Percentiles rank a stretch among this genome's conserved stretches.
phyloP scores from a whole-genome alignment of 2,113 vertebrate species.

The Nothoprocta perdicaria region DNA sequence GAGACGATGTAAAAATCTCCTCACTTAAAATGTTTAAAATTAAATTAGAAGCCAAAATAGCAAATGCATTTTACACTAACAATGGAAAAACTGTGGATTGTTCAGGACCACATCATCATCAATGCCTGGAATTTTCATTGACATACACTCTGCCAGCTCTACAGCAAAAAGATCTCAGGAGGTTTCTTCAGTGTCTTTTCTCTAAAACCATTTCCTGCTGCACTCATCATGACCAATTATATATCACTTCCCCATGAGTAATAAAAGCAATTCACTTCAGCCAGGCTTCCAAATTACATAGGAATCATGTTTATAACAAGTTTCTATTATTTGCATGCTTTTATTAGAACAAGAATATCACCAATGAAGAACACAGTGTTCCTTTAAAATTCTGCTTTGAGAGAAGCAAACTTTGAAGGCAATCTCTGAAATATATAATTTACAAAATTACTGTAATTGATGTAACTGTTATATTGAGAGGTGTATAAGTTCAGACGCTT shows the following conservation, averaged over 20 bases:
- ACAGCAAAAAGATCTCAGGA: background rate
- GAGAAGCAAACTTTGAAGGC: slow-evolving; percentile 2
- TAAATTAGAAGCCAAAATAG: background rate
- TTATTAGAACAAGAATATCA: slow-evolving; percentile 40
- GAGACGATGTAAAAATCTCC: background rate
- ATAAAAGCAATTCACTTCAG: background rate
- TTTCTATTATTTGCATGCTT: slow-evolving; percentile 34
- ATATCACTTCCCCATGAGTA: background rate
- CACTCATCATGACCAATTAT: background rate
- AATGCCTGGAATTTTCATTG: background rate
- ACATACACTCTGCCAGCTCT: background rate
- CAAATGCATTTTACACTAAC: background rate
- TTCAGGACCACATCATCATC: background rate
- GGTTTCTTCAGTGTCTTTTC: background rate
- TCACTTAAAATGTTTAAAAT: background rate
- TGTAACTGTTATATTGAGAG: slow-evolving; percentile 35
- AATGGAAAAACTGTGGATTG: background rate
- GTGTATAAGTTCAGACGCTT: slow-evolving; percentile 21
- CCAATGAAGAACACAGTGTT: slow-evolving; percentile 24
- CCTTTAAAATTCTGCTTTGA: slow-evolving; percentile 36
- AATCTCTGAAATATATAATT: slow-evolving; percentile 47
- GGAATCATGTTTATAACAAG: slow-evolving; percentile 23
- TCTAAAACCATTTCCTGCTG: background rate
- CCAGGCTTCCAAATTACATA: background rate
- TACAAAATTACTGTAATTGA: slow-evolving; percentile 61